Percentiles rank a stretch among this genome's conserved stretches.
phyloP scores from a whole-genome alignment of 2,113 vertebrate genomes.

The Pelvicachromis taeniatus region DNA sequence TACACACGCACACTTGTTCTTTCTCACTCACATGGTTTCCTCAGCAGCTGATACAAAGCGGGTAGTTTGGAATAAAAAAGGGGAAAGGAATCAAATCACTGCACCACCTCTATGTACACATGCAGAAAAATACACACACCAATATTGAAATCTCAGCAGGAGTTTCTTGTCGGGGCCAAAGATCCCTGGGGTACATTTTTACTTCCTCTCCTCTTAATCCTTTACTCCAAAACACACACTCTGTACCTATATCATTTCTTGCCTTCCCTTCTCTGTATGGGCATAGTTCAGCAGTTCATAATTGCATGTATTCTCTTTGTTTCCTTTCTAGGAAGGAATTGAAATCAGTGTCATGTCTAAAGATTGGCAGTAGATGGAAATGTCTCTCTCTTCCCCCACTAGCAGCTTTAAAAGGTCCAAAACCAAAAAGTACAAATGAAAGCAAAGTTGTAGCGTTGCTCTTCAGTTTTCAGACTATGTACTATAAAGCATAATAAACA shows the following conservation, averaged over 20 bases:
- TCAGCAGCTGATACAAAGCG: slow-evolving; percentile 37
- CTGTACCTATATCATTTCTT: not conserved
- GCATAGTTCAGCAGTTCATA: not conserved
- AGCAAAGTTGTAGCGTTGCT: not conserved
- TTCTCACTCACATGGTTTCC: not conserved
- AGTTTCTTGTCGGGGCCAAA: slow-evolving; percentile 23
- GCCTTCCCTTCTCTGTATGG: not conserved
- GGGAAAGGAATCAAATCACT: slow-evolving; percentile 33
- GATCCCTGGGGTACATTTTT: slow-evolving; percentile 1
- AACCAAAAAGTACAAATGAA: not conserved
- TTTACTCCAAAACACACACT: not conserved
- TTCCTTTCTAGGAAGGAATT: not conserved
- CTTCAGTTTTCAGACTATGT: not conserved
- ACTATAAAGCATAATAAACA: not conserved
- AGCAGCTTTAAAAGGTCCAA: not conserved
- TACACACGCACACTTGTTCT: not conserved
- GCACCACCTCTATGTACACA: slow-evolving; percentile 12
- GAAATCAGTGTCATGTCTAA: not conserved
- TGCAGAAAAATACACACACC: slow-evolving; percentile 11
- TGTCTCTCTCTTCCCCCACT: not conserved
- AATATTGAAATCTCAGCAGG: slow-evolving; percentile 30
- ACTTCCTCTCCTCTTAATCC: not conserved
- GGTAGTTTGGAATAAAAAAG: slow-evolving; percentile 34
- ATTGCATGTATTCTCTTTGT: not conserved
- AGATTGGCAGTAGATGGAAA: not conserved